These are phyloP conservation scores for Anguilla rostrata DNA, from an alignment of 2,113 vertebrate species.

Conservation along the genomic window DNA sequence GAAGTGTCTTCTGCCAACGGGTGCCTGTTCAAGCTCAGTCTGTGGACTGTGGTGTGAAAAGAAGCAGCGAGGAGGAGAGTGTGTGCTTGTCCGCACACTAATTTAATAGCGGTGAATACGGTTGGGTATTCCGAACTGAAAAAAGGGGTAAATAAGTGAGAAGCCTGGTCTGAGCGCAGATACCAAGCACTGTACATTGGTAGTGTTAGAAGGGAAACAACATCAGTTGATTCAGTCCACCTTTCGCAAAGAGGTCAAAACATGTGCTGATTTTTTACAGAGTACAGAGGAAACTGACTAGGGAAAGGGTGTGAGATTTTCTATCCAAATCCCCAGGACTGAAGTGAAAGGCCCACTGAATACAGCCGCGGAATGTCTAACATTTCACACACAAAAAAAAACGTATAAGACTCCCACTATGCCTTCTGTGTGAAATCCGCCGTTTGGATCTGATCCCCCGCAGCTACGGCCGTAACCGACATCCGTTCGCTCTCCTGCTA, in stretches of 20 bases:
- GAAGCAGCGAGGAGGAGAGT: no score
- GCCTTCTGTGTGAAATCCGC: neutral
- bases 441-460: neutral
- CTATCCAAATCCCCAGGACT: neutral
- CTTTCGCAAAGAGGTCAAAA: neutral
- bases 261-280: neutral
- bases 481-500: neutral
- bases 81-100: no score
- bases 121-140: no score
- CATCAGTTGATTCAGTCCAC: neutral
- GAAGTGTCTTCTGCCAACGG: no score
- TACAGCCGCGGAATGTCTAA: neutral
- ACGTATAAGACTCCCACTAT: neutral
- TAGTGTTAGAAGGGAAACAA: neutral
- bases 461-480: neutral
- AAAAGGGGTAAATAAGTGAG: no score
- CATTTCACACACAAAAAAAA: neutral
- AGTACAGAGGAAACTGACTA: neutral
- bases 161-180: neutral
- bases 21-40: no score
- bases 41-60: no score
- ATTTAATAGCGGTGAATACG: no score
- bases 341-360: neutral
- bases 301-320: neutral
- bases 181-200: neutral